Evolutionary conservation across 2,888 invertebrate species (phyloP).

Genomic region (Diaprepes abbreviatus): DNA sequence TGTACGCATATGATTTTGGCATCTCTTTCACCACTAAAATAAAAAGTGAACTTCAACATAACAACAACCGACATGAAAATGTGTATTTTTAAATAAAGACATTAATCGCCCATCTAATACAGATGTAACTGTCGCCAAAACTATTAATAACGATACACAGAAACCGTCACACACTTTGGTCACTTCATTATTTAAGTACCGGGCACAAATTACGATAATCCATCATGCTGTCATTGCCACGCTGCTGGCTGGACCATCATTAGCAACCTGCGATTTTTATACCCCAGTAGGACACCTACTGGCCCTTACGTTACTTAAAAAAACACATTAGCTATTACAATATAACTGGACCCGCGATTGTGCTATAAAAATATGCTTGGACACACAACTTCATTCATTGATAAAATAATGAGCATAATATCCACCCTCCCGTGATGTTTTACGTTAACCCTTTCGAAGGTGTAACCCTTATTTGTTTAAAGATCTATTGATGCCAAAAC

Average conservation of each 20-base stretch:
- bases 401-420: constrained; percentile 24
- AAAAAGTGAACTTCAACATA: too few relatives aligned
- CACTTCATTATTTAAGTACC: constrained; percentile 22
- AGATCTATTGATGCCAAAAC: constrained; percentile 25
- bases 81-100: not conserved
- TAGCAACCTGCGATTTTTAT: constrained; percentile 12
- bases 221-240: constrained; percentile 26
- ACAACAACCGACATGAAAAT: not conserved
- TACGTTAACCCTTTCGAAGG: constrained; percentile 24
- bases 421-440: constrained; percentile 15
- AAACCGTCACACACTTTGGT: not conserved
- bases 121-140: constrained; percentile 11
- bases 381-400: constrained; percentile 25
- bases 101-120: not conserved
- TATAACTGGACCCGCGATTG: constrained; percentile 18
- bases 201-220: constrained; percentile 16
- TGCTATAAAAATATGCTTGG: constrained; percentile 21
- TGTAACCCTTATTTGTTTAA: constrained; percentile 31
- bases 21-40: too few relatives aligned
- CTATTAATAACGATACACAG: constrained; percentile 10
- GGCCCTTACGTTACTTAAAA: constrained; percentile 6
- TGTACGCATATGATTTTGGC: too few relatives aligned
- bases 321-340: constrained; percentile 3
- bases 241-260: constrained; percentile 28
- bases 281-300: constrained; percentile 10